Percentiles rank a stretch among this genome's conserved stretches.
phyloP scores from a whole-genome alignment of 2,888 invertebrate species.

The Melipona bicolor region DNA sequence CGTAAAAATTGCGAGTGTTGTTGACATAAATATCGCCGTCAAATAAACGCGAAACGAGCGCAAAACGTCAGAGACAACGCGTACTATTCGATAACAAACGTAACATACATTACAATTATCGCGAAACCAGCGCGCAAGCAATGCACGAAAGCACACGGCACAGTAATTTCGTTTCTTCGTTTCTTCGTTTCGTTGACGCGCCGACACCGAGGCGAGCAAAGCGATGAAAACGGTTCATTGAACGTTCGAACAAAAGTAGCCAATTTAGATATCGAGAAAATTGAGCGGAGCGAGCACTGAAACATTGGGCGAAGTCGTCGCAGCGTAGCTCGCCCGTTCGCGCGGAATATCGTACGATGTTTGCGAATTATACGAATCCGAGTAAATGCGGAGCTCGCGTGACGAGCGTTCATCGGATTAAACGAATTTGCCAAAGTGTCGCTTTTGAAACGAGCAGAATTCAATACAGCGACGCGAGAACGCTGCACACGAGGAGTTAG shows the following conservation, averaged over 20 bases:
- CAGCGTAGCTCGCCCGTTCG: neutral
- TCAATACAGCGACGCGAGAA: neutral
- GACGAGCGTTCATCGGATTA: neutral
- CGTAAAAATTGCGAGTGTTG: no score
- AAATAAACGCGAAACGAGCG: no score
- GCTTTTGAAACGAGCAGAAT: neutral
- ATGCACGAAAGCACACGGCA: neutral
- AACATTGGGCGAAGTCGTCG: neutral
- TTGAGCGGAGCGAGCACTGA: neutral
- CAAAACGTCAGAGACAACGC: no score
- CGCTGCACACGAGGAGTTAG: neutral
- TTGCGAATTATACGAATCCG: constrained; percentile 2
- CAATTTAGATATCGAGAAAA: constrained; percentile 1
- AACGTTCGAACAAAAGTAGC: neutral
- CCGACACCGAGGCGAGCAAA: neutral
- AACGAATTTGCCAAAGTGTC: neutral
- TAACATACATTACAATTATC: neutral
- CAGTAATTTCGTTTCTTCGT: neutral
- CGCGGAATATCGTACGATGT: neutral
- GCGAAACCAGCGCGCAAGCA: neutral
- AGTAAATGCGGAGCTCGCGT: neutral
- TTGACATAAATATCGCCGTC: no score
- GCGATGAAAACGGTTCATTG: neutral
- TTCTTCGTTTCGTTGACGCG: neutral
- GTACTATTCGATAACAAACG: no score